Conservation (phyloP, 2,113 vertebrate species). For the Sciurus niger region DNA sequence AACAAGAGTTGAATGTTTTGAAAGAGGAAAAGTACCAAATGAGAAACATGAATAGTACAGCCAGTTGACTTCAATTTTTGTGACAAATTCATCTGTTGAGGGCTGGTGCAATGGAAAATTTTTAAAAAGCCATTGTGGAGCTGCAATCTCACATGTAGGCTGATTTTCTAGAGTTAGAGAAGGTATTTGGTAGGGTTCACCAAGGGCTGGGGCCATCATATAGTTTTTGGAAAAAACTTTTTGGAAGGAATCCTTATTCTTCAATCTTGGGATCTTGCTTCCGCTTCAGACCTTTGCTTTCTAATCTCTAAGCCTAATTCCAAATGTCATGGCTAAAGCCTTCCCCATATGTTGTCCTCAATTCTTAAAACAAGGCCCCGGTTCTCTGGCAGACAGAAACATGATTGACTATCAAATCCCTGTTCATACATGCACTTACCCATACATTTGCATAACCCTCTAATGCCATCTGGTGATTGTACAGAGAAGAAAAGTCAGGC, state of each 20-base stretch:
- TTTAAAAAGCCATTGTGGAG: conserved; percentile 1
- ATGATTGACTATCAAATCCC: conserved; percentile 8
- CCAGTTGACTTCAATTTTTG: not conserved
- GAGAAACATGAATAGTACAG: not conserved
- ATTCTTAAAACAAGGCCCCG: not conserved
- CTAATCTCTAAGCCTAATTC: not conserved
- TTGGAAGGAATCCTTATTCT: not conserved
- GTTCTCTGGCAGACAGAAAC: not conserved
- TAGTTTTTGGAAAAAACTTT: conserved; percentile 22
- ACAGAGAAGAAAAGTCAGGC: conserved; percentile 59
- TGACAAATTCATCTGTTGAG: not conserved
- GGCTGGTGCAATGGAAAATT: not conserved
- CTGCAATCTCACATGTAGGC: not conserved
- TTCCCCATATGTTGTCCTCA: conserved; percentile 11
- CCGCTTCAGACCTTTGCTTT: not conserved
- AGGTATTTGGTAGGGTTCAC: not conserved
- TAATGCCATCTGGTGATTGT: conserved; percentile 62
- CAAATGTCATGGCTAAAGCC: not conserved
- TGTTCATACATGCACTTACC: conserved; percentile 34
- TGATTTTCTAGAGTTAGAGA: conserved; percentile 9
- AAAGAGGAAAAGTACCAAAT: not conserved
- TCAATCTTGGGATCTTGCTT: conserved; percentile 24
- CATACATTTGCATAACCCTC: conserved; percentile 23
- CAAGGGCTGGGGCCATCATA: not conserved
- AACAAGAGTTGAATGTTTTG: not conserved